Conservation (phyloP, 1,140 invertebrate genomes). For the Matsumurasca onukii region DNA sequence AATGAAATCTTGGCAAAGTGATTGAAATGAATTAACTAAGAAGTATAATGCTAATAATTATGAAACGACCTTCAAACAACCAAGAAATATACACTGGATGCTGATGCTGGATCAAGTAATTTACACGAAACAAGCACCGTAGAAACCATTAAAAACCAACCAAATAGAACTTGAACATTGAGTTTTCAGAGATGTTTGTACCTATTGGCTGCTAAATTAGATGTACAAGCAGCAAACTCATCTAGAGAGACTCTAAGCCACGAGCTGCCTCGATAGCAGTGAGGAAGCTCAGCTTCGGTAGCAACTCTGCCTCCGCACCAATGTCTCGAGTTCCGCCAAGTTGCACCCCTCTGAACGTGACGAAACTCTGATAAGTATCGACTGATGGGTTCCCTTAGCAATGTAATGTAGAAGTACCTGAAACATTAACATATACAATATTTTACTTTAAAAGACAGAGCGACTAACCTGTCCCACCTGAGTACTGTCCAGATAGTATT, state of each 20-base stretch:
- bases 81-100: too few relatives aligned
- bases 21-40: too few relatives aligned
- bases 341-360: slow-evolving; percentile 95
- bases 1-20: too few relatives aligned
- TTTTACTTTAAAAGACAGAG: not conserved
- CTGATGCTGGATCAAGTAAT: too few relatives aligned
- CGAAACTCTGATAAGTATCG: slow-evolving; percentile 92
- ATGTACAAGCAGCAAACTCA: slow-evolving; percentile 86
- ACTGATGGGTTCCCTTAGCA: slow-evolving; percentile 87
- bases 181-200: too few relatives aligned
- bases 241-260: slow-evolving; percentile 70
- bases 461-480: too few relatives aligned
- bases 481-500: too few relatives aligned
- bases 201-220: slow-evolving; percentile 90
- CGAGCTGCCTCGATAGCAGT: slow-evolving; percentile 70
- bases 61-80: too few relatives aligned
- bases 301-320: slow-evolving; percentile 84
- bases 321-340: slow-evolving; percentile 86
- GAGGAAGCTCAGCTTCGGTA: slow-evolving; percentile 70
- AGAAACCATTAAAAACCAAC: too few relatives aligned
- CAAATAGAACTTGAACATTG: too few relatives aligned
- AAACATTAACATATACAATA: not conserved
- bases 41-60: too few relatives aligned
- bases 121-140: too few relatives aligned
- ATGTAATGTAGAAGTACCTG: slow-evolving; percentile 94